These are phyloP conservation scores for Leucozona laternaria DNA, from an alignment of 2,888 invertebrate genomes.

Conservation along the genomic window DNA sequence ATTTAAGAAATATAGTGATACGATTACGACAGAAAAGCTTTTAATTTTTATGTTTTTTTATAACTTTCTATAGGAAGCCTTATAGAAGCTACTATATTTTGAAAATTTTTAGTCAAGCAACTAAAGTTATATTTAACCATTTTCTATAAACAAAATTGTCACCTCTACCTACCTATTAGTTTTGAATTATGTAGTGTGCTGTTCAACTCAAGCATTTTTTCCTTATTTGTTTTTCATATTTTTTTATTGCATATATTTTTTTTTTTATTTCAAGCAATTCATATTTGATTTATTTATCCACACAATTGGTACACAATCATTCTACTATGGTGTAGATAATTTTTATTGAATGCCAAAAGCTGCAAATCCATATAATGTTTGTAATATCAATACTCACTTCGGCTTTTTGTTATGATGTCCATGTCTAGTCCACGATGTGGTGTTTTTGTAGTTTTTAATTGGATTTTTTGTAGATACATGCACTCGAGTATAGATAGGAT, in stretches of 20 bases:
- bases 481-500: neutral
- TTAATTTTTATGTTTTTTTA: no score
- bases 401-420: neutral
- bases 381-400: neutral
- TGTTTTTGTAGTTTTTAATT: constrained; percentile 58
- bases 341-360: constrained; percentile 69
- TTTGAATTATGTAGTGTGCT: neutral
- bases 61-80: no score
- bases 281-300: constrained; percentile 61
- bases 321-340: constrained; percentile 55
- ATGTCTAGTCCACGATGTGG: neutral
- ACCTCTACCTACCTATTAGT: no score
- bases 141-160: no score
- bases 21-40: no score
- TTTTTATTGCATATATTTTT: neutral
- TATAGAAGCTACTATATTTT: no score
- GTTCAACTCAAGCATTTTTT: neutral
- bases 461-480: constrained; percentile 55
- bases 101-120: no score
- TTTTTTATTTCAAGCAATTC: constrained; percentile 1
- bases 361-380: constrained; percentile 43
- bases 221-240: neutral
- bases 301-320: constrained; percentile 19
- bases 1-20: no score
- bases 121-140: no score